Conservation (phyloP, 2,797 vertebrate species). For the Halcyon badia region DNA sequence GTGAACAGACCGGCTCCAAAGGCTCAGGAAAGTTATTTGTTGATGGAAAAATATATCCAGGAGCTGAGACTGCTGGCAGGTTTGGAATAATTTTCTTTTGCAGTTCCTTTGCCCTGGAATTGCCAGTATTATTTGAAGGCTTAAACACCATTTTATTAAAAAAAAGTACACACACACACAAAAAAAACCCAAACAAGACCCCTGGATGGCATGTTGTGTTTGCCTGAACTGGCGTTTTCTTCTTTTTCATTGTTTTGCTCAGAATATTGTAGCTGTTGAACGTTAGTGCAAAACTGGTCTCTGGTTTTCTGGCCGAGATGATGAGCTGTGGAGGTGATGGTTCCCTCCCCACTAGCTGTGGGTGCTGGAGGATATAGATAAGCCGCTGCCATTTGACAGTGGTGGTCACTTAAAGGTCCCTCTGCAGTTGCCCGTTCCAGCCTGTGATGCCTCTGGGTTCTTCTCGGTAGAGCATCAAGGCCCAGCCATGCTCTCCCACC, state of each 20-base stretch:
- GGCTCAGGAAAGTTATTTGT: background rate
- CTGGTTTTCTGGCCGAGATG: background rate
- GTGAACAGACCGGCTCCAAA: background rate
- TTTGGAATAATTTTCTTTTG: background rate
- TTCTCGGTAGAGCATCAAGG: background rate
- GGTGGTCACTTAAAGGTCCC: background rate
- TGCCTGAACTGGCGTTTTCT: background rate
- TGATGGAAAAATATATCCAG: background rate
- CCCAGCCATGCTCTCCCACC: fast-evolving
- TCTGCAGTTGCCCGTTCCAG: background rate
- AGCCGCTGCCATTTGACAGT: background rate
- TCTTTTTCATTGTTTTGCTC: background rate
- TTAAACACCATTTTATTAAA: background rate
- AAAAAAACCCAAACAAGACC: fast-evolving
- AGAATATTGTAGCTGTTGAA: background rate
- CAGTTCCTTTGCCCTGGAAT: background rate
- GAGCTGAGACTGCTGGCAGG: background rate
- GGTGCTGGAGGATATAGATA: slow-evolving; percentile 19
- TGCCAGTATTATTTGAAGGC: background rate
- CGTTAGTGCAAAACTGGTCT: fast-evolving
- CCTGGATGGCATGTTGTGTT: background rate
- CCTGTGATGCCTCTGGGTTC: fast-evolving
- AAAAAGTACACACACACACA: background rate
- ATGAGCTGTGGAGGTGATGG: fast-evolving
- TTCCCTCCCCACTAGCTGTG: fast-evolving